These are phyloP conservation scores for Spisula subtruncata DNA, from an alignment of 2,888 invertebrate species.

Conservation along the genomic window DNA sequence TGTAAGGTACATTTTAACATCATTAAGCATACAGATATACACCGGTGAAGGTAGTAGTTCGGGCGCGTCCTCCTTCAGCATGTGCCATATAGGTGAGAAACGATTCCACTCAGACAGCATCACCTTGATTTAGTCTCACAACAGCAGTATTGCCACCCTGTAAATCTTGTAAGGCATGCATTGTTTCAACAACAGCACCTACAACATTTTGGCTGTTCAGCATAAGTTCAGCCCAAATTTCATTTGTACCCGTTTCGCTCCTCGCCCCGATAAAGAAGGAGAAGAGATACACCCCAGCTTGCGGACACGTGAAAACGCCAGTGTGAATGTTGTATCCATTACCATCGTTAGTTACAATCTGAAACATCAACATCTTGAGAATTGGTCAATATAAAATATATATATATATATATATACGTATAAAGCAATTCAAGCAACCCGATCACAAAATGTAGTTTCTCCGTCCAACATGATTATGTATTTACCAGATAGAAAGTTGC, in stretches of 20 bases:
- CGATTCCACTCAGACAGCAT: constrained; percentile 31
- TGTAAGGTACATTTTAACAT: neutral
- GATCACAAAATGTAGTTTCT: too few species aligned
- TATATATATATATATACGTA: too few species aligned
- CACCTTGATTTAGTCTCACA: constrained; percentile 17
- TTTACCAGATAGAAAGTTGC: too few species aligned
- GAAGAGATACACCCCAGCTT: constrained; percentile 40
- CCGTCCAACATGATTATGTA: too few species aligned
- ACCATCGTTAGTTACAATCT: constrained; percentile 45
- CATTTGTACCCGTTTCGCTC: neutral
- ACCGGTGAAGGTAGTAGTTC: constrained; percentile 44
- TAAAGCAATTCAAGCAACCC: too few species aligned
- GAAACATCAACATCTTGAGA: too few species aligned
- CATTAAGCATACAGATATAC: constrained; percentile 41
- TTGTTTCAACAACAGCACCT: constrained; percentile 23
- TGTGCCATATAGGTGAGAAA: neutral
- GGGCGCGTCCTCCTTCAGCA: constrained; percentile 11
- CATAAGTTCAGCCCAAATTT: neutral
- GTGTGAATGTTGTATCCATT: constrained; percentile 44
- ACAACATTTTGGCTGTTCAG: constrained; percentile 1
- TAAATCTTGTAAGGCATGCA: constrained; percentile 24
- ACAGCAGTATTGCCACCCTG: constrained; percentile 41
- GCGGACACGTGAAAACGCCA: constrained; percentile 40
- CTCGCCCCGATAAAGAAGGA: constrained; percentile 34
- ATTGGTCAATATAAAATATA: too few species aligned